Evolutionary conservation across 2,113 vertebrate genomes (phyloP).

Genomic region (Eleginops maclovinus): DNA sequence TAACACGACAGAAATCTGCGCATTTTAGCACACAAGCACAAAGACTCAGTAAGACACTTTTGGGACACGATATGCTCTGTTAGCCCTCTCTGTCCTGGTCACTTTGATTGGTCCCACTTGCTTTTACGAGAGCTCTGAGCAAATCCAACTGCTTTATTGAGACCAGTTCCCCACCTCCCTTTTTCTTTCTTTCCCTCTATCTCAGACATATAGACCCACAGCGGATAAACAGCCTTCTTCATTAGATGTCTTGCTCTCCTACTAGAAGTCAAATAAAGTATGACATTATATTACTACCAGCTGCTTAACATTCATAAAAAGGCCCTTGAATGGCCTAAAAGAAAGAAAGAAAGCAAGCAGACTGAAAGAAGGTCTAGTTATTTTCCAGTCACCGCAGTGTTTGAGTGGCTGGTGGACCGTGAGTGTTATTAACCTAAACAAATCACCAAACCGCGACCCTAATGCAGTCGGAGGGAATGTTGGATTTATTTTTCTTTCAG

Average conservation of each 20-base stretch:
- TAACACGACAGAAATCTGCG: background rate
- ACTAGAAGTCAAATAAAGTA: slow-evolving; percentile 95
- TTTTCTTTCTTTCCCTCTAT: slow-evolving; percentile 15
- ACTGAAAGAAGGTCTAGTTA: slow-evolving; percentile 88
- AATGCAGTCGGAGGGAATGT: slow-evolving; percentile 94
- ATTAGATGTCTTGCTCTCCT: slow-evolving; percentile 93
- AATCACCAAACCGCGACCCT: slow-evolving; percentile 87
- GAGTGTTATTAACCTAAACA: slow-evolving; percentile 97
- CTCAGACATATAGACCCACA: slow-evolving; percentile 74
- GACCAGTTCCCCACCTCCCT: slow-evolving; percentile 45
- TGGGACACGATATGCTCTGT: slow-evolving; percentile 53
- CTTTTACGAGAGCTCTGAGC: slow-evolving; percentile 75
- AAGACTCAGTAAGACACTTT: slow-evolving; percentile 15
- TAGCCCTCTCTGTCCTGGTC: slow-evolving; percentile 46
- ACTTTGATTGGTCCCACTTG: slow-evolving; percentile 68
- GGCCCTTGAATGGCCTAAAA: slow-evolving; percentile 86
- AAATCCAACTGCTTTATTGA: slow-evolving; percentile 84
- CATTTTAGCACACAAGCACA: slow-evolving; percentile 8
- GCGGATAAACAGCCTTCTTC: slow-evolving; percentile 88
- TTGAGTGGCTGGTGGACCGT: slow-evolving; percentile 88
- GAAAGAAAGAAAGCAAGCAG: slow-evolving; percentile 50
- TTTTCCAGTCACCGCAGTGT: slow-evolving; percentile 84
- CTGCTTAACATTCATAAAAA: slow-evolving; percentile 89
- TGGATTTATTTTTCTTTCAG: slow-evolving; percentile 99
- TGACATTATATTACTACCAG: slow-evolving; percentile 86